Evolutionary conservation across 2,888 invertebrate species (phyloP).

Genomic region (Calliopum simillimum): DNA sequence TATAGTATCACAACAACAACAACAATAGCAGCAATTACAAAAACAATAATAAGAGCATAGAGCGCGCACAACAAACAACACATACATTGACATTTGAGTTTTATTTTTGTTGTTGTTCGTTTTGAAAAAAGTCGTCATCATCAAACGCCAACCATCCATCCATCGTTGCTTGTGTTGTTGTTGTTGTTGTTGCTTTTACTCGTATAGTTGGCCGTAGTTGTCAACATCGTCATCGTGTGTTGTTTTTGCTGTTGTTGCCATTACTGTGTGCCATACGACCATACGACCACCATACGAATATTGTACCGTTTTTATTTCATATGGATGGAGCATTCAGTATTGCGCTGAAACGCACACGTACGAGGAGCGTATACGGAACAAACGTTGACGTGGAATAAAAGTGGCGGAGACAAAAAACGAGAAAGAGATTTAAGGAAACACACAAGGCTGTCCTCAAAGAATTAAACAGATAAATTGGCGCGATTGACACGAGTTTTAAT

Average conservation of each 20-base stretch:
- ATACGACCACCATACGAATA: no score
- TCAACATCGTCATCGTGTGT: constrained; percentile 21
- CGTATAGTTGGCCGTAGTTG: background rate
- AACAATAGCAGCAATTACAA: constrained; percentile 42
- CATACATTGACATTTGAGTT: constrained; percentile 14
- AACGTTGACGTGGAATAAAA: no score
- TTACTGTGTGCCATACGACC: constrained; percentile 34
- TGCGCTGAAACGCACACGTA: constrained; percentile 46
- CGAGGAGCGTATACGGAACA: no score
- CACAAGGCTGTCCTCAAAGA: no score
- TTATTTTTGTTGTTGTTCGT: constrained; percentile 19
- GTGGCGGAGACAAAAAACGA: no score
- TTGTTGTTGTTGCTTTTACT: constrained; percentile 17
- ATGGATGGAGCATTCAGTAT: constrained; percentile 48
- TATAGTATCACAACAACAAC: constrained; percentile 36
- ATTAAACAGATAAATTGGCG: no score
- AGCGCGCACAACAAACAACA: constrained; percentile 45
- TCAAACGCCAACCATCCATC: background rate
- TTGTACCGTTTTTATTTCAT: constrained; percentile 64
- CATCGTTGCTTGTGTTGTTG: constrained; percentile 46
- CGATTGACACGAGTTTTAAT: no score
- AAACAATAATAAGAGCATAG: constrained; percentile 43
- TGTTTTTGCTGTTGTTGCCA: constrained; percentile 23
- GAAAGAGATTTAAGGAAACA: no score
- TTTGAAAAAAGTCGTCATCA: background rate